Base-by-base conservation (phyloP, 2,888 invertebrate species). In the Anthrax anthrax region DNA sequence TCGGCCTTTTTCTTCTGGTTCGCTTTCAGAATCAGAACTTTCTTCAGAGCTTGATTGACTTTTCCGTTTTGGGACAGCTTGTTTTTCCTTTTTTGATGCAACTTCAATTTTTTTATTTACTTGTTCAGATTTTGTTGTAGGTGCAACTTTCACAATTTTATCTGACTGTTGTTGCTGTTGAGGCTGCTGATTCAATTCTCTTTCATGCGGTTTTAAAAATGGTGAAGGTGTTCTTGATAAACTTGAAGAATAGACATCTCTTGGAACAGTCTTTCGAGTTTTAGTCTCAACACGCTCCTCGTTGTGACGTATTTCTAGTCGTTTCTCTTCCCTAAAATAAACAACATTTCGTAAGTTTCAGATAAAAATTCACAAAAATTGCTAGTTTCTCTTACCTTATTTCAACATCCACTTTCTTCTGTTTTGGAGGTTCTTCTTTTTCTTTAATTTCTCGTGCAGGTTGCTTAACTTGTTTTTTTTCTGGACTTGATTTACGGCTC, bases 221-320 rank as follows among this genome's bases (percentile, higher is more conserved):
- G 88, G 87, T 16, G 88, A 87, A 14, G 88, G 87, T 1, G 87
- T 88, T 52, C 87, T 76, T n/a, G 88, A 88, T 39, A 86, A 72
- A 59, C 86, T 87, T 62, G 76, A 75, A 18, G 81, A 82, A 62
- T 78, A 82, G 60, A 81, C 54, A 49, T 55, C 59, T 41, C 57
- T 56, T 2, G 55, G 52, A 42, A 51, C 46, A 27, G 53, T 53
- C 43, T 54, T 54, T 42, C 56, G 51, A 48, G 19, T 39, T 40
- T 54, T 39, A 51, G 18, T 47, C 47, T 53, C 10, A 67, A 64
- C 17, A 65, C 6, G 9, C 12, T 32, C 67, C 23, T 67, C 43
- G 18, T 18, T 10, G 14, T 19, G 10, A 8, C 18, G 12, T n/a
- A 40, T 9, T 41, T 42, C 46, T n/a, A 23, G 18, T 17, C 48